Percentiles rank a stretch among this genome's conserved stretches.
These are phyloP conservation scores for Galleria mellonella DNA, from an alignment of 1,140 invertebrate species.

Conservation along the genomic window DNA sequence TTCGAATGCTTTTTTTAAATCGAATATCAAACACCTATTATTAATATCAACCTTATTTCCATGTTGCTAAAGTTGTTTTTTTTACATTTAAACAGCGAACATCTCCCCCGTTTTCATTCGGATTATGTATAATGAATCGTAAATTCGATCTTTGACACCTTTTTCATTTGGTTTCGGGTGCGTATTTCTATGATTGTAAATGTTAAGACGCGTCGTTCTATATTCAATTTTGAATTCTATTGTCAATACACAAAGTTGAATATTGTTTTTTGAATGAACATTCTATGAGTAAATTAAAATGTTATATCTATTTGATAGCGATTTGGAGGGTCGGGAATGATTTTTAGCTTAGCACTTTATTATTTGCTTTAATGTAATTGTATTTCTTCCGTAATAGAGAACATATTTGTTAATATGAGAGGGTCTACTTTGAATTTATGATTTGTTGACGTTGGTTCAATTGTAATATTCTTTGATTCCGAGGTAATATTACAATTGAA, in stretches of 20 bases:
- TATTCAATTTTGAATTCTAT: conserved; percentile 10
- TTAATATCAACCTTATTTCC: conserved; percentile 18
- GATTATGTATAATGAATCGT: conserved; percentile 74
- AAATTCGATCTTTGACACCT: conserved; percentile 74
- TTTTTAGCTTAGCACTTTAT: conserved; percentile 16
- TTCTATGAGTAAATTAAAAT: conserved; percentile 45
- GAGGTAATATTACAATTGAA: too few relatives aligned
- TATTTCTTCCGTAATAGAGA: conserved; percentile 40
- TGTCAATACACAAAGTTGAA: conserved; percentile 10
- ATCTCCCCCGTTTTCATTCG: conserved; percentile 50
- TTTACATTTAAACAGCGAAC: neutral
- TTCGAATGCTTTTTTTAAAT: conserved; percentile 59
- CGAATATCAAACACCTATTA: conserved; percentile 17
- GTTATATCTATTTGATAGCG: conserved; percentile 35
- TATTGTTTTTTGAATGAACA: conserved; percentile 1
- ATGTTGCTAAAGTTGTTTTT: conserved; percentile 9
- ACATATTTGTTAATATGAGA: conserved; percentile 33
- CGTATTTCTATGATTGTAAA: conserved; percentile 53
- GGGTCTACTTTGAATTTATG: conserved; percentile 12
- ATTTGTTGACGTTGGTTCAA: conserved; percentile 5
- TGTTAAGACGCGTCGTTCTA: neutral
- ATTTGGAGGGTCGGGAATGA: conserved; percentile 36
- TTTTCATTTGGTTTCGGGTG: conserved; percentile 65
- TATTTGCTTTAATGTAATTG: conserved; percentile 52
- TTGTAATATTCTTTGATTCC: too few relatives aligned